phyloP scores from a whole-genome alignment of 2,888 invertebrate species.

The Scelioninae gen. 2 region DNA sequence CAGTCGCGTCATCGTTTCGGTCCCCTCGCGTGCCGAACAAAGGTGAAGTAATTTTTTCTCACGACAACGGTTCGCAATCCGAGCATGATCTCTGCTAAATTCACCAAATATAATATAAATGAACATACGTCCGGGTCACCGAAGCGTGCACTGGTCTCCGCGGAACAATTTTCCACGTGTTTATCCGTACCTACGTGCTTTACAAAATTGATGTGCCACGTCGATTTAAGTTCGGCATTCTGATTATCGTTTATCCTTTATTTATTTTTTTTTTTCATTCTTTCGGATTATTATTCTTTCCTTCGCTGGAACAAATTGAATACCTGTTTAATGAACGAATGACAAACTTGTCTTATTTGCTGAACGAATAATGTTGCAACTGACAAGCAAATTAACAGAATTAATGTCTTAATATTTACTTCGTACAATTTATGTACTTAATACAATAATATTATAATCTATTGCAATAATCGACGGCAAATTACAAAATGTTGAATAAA shows the following conservation, averaged over 20 bases:
- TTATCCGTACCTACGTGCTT: slow-evolving; percentile 51
- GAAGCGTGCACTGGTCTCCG: slow-evolving; percentile 40
- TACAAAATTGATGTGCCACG: slow-evolving; percentile 49
- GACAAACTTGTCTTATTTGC: neutral
- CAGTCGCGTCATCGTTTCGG: neutral
- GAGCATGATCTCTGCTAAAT: slow-evolving; percentile 45
- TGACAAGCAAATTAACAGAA: too few relatives aligned
- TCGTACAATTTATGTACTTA: too few relatives aligned
- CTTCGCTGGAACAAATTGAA: slow-evolving; percentile 17
- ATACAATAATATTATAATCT: too few relatives aligned
- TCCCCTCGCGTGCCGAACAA: slow-evolving; percentile 9
- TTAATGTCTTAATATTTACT: too few relatives aligned
- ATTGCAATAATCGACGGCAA: too few relatives aligned
- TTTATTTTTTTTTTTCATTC: slow-evolving; percentile 11
- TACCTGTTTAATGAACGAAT: slow-evolving; percentile 9
- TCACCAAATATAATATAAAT: slow-evolving; percentile 53
- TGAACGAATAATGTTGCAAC: too few relatives aligned
- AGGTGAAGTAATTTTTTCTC: slow-evolving; percentile 47
- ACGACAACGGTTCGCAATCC: slow-evolving; percentile 38
- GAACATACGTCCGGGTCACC: slow-evolving; percentile 42
- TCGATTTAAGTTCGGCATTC: slow-evolving; percentile 26
- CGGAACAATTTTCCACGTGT: slow-evolving; percentile 54
- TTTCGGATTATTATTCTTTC: neutral
- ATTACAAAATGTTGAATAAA: too few relatives aligned
- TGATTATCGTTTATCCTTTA: slow-evolving; percentile 41